These are phyloP conservation scores for Siniperca scherzeri DNA, from an alignment of 2,797 vertebrate genomes.

Conservation along the genomic window DNA sequence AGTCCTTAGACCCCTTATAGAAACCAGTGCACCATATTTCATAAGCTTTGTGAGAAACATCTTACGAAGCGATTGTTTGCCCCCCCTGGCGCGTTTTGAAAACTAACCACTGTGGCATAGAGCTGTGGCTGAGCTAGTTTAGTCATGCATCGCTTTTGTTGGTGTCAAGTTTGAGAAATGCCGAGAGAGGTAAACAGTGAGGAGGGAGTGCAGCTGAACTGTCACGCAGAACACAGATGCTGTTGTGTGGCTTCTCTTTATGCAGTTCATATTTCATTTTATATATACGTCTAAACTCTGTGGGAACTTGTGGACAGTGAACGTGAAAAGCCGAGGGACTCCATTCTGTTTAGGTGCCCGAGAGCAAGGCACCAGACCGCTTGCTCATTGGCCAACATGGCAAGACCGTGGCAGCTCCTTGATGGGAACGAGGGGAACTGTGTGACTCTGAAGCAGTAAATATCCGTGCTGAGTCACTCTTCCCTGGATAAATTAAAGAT, in stretches of 20 bases:
- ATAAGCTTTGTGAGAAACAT: background rate
- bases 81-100: conserved; percentile 47
- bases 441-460: background rate
- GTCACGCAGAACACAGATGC: background rate
- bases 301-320: background rate
- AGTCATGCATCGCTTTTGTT: conserved; percentile 45
- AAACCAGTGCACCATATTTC: background rate
- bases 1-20: background rate
- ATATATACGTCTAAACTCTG: background rate
- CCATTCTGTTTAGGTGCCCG: fast-evolving
- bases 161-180: conserved; percentile 5
- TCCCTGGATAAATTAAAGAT: conserved; percentile 13
- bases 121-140: conserved; percentile 56
- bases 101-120: background rate
- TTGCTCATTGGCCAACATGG: fast-evolving
- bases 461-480: conserved; percentile 41
- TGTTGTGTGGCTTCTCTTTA: background rate
- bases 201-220: background rate
- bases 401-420: background rate
- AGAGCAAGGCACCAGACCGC: background rate
- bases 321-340: background rate
- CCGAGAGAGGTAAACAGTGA: background rate
- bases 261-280: background rate
- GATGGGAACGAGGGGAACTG: background rate
- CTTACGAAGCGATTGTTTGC: conserved; percentile 27